A percentile compares a stretch with the other conserved stretches of the same genome.
Conservation (phyloP, 2,113 vertebrate genomes). For the Laticauda laticaudata region DNA sequence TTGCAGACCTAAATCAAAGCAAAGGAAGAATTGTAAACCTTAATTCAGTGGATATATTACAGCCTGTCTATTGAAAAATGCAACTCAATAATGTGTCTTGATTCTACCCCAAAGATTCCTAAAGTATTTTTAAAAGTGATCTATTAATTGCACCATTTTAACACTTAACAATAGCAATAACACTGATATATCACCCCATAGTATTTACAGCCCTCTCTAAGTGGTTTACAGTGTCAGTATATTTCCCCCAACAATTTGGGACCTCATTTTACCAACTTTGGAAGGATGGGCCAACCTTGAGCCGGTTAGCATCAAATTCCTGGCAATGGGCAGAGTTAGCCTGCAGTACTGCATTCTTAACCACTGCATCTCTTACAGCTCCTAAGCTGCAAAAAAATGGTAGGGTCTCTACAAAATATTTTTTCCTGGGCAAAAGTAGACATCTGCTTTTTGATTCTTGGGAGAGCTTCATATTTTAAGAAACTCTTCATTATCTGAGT, state of each 20-base stretch:
- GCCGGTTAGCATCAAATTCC: neutral
- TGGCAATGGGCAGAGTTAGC: neutral
- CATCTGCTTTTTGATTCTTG: neutral
- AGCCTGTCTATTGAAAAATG: neutral
- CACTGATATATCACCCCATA: neutral
- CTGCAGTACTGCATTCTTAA: neutral
- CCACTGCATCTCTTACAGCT: neutral
- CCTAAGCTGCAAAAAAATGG: neutral
- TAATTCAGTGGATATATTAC: neutral
- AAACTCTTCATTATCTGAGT: neutral
- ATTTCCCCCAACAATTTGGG: too few species aligned
- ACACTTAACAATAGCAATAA: neutral
- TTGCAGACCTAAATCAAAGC: neutral
- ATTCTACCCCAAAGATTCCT: neutral
- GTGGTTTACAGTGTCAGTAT: too few species aligned
- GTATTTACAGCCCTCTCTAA: too few species aligned
- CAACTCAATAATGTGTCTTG: neutral
- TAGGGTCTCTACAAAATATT: neutral
- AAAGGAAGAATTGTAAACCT: slow-evolving; percentile 32
- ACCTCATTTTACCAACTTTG: too few species aligned
- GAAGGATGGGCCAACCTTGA: neutral
- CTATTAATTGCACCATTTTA: neutral
- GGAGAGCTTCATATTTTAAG: neutral
- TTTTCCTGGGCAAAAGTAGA: neutral
- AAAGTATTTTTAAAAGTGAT: neutral